Base-by-base conservation (phyloP, 2,888 invertebrate genomes). In the Philopedon plagiatum region DNA sequence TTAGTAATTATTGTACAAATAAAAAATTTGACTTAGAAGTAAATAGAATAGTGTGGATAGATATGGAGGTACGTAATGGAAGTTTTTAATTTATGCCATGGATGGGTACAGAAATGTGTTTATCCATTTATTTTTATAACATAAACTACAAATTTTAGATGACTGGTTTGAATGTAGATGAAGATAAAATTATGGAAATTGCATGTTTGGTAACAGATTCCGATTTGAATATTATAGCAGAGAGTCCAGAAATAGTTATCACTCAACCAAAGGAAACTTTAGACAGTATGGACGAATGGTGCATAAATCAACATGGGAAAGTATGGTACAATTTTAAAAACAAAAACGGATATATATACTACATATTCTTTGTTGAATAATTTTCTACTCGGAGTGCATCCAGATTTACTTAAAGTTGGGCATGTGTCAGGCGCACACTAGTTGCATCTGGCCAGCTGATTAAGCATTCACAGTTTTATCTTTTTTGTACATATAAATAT, bases 141-240 rank as follows among this genome's bases (percentile, higher is more conserved):
- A 34, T 15, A 39, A 4, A n/a, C n/a, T 39, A 15, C 15, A 56
- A 44, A 44, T 44, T 44, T 44, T 44, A 92, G 92, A 95, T 99
- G 96, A 95, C 97, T 7, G 98, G 98, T 0, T 85, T 98, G 13
- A 90, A 97, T 82, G 83, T 93, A 56, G 87, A 92, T 0, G 90
- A 86, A 61, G 93, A 96, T 81, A 89, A 91, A 75, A 94, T 99
- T 63, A 84, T 99, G 80, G 98, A 99, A 88, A 90, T 97, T 65
- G 94, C 96, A 0, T 95, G 96, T 82, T 82, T 98, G 29, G 89
- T 99, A 64, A 98, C 98, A 0, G 95, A 98, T 82, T 87, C 88
- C 9, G 82, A 95, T 62, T 86, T 97, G 13, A 92, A 94, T 78
- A 83, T 94, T 7, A 85, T 95, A 37, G 94, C 93, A 2, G 90